A percentile compares a stretch with the other conserved stretches of the same genome.
Evolutionary conservation across 53 echinoderm and acorn worm species (phyloP).

Genomic region (Zoroaster sp.): DNA sequence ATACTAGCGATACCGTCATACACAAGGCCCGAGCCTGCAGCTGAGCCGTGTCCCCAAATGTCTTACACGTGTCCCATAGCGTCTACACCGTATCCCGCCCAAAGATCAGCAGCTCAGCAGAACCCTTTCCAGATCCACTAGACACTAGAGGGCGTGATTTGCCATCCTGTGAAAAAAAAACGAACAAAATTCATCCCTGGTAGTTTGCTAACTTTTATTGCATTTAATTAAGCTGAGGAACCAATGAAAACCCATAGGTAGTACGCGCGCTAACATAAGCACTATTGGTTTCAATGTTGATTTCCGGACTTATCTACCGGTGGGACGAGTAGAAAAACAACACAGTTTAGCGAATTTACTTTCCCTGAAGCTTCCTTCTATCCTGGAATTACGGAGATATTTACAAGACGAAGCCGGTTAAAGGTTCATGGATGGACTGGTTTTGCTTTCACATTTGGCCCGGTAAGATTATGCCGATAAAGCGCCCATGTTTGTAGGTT

Average conservation of each 20-base stretch:
- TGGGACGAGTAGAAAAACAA: not conserved
- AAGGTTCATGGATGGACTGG: not conserved
- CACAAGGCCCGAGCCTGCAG: no score
- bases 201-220: slow-evolving; percentile 9
- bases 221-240: not conserved
- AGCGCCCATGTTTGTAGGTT: not conserved
- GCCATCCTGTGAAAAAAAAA: not conserved
- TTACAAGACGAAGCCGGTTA: not conserved
- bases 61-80: no score
- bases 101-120: no score
- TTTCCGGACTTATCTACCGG: not conserved
- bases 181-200: not conserved
- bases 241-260: not conserved
- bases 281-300: not conserved
- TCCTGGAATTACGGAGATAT: not conserved
- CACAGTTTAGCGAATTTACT: not conserved
- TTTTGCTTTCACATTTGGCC: not conserved
- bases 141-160: not conserved
- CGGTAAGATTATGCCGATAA: not conserved
- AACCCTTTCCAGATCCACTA: no score
- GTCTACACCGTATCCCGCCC: no score
- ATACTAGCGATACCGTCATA: no score
- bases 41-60: no score
- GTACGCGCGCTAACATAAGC: not conserved
- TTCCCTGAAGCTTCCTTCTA: not conserved